Percentiles rank a stretch among this genome's conserved stretches.
Conservation (phyloP, 1,140 invertebrate species). For the Gryllus bimaculatus region DNA sequence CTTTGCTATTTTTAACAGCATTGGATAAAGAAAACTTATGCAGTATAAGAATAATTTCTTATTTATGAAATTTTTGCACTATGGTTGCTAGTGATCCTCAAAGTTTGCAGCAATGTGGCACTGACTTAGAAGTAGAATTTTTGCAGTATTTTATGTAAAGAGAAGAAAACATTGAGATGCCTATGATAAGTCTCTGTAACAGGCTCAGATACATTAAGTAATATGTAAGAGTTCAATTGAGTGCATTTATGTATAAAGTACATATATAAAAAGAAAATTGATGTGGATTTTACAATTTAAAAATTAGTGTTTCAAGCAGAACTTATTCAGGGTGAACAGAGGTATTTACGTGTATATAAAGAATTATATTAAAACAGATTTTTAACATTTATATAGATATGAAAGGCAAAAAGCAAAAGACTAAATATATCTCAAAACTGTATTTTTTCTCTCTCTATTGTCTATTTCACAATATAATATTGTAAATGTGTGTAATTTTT, state of each 20-base stretch:
- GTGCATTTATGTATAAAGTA: slow-evolving; percentile 3
- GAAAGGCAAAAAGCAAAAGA: slow-evolving; percentile 5
- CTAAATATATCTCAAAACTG: slow-evolving; percentile 12
- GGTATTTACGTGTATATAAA: slow-evolving; percentile 1
- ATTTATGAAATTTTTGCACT: no score
- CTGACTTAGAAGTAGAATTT: not conserved
- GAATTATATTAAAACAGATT: slow-evolving; percentile 13
- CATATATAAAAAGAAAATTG: not conserved
- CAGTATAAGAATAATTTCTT: no score
- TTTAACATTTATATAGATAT: slow-evolving; percentile 17
- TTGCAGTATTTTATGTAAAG: not conserved
- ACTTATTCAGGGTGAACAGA: not conserved
- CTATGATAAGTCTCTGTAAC: not conserved
- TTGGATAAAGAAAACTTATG: no score
- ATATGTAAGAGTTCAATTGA: not conserved
- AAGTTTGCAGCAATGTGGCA: not conserved
- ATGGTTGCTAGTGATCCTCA: not conserved
- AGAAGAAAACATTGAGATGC: not conserved
- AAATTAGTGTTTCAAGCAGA: slow-evolving; percentile 6
- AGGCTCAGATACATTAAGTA: slow-evolving; percentile 7
- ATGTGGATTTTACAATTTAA: slow-evolving; percentile 9
- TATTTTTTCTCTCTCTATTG: slow-evolving; percentile 13
- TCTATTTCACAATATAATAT: not conserved
- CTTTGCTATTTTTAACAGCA: no score
- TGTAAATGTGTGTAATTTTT: slow-evolving; percentile 16